Conservation (phyloP, 2,797 vertebrate genomes). For the Rhabdomys pumilio region DNA sequence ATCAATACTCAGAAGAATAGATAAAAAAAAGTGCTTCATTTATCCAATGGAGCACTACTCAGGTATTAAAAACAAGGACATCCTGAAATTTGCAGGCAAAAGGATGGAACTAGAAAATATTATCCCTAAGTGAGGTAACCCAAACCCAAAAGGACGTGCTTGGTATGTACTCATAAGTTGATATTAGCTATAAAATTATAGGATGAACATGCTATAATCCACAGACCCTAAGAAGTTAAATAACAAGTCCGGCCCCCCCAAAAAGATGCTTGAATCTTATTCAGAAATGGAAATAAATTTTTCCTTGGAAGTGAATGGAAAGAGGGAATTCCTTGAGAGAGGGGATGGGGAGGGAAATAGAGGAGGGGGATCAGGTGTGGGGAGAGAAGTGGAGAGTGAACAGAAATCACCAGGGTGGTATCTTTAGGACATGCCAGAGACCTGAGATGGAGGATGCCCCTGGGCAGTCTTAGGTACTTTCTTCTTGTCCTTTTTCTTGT, state of each 20-base stretch:
- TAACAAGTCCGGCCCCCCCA: not conserved
- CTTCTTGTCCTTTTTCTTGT: too few relatives aligned
- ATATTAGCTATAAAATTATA: not conserved
- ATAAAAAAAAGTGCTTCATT: not conserved
- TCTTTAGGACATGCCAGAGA: not conserved
- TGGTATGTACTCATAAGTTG: not conserved
- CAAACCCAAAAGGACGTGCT: not conserved
- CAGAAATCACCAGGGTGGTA: not conserved
- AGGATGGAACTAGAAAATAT: not conserved
- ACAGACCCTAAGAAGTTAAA: not conserved
- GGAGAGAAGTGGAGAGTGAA: not conserved
- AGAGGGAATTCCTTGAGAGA: not conserved
- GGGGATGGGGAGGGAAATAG: not conserved
- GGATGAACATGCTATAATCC: not conserved
- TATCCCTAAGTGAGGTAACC: not conserved
- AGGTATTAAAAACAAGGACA: not conserved
- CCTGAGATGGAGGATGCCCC: not conserved
- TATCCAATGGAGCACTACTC: not conserved
- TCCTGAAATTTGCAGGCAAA: not conserved
- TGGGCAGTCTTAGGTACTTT: not conserved
- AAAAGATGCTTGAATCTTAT: not conserved
- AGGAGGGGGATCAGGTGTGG: not conserved
- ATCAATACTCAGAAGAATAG: not conserved
- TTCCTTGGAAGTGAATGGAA: not conserved
- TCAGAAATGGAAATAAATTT: not conserved